Conservation (phyloP, 2,113 vertebrate species). For the Microcebus ravelobensis region DNA sequence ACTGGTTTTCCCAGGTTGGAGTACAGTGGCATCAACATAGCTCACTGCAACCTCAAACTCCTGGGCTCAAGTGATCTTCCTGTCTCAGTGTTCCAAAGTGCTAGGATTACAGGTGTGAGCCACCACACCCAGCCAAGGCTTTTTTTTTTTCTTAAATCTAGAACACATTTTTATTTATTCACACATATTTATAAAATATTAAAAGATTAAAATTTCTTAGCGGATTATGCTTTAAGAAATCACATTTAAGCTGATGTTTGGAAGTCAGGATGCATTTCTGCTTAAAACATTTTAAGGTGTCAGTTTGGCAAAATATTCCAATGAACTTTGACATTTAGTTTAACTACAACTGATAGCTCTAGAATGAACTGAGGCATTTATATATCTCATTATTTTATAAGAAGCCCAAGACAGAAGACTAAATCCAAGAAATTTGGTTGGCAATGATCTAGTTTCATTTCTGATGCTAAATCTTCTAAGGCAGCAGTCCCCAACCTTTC, state of each 20-base stretch:
- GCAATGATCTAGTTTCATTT: background rate
- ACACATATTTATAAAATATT: constrained; percentile 32
- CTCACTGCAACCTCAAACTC: no score
- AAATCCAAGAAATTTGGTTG: background rate
- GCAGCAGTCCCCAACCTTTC: no score
- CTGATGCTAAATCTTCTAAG: background rate
- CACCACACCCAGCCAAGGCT: background rate
- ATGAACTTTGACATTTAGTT: background rate
- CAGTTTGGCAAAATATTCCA: background rate
- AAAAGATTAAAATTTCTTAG: background rate
- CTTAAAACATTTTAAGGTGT: background rate
- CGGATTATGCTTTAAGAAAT: background rate
- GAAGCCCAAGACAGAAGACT: background rate
- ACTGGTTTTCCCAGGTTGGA: no score
- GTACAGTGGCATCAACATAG: no score
- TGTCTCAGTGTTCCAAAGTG: no score
- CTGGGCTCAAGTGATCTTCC: no score
- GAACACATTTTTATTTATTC: background rate
- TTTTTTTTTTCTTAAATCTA: background rate
- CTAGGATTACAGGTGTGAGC: no score
- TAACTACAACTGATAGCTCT: background rate
- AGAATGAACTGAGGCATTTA: background rate
- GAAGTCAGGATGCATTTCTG: background rate
- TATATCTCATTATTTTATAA: background rate
- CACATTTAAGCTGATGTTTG: background rate